Base-by-base conservation (phyloP, 2,888 invertebrate genomes). In the Scrobipalpa costella region DNA sequence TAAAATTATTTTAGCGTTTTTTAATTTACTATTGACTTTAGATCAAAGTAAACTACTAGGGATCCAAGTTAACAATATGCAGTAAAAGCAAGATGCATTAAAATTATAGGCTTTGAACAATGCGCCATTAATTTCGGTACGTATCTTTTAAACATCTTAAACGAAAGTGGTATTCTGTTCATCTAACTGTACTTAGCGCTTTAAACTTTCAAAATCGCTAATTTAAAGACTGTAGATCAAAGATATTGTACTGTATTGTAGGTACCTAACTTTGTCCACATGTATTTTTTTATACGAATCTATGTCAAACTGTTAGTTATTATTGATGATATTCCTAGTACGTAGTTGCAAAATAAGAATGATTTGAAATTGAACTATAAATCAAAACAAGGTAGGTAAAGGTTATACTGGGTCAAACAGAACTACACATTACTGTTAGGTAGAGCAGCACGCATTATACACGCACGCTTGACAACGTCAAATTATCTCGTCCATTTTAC, bases 401-500 rank as follows among this genome's bases (percentile, higher is more conserved):
- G 21, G 21, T 52, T 2, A 7, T 17, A 52, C 50, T 21, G 13
- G 11, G 21, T 21, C 21, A 21, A 52, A 9, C 19, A 19, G 9
- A 19, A 49, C 19, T 49, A 11, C 49, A 49, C 6, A 49, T 13
- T 13, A 21, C 21, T 27, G 21, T 13, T 21, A 52, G 21, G 21
- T 52, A 52, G 50, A 52, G 21, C 50, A 21, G 50, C 7, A 52
- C 21, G 21, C 5, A 52, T 50, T 50, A 21, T 19, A 49, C 19
- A 36, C 33, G 55, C 52, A 52, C 27, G 27, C 7, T n/a, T 52
- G 52, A 52, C 52, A 52, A 27, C 27, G 21, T 55, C 7, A n/a
- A 55, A 55, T 55, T 55, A 55, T 17, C 21, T 44, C 11, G 7
- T 44, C n/a, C 21, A 44, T 59, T 59, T 59, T 21, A 59, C 44